Conservation (phyloP, 2,888 invertebrate species). For the Orthosia gracilis region DNA sequence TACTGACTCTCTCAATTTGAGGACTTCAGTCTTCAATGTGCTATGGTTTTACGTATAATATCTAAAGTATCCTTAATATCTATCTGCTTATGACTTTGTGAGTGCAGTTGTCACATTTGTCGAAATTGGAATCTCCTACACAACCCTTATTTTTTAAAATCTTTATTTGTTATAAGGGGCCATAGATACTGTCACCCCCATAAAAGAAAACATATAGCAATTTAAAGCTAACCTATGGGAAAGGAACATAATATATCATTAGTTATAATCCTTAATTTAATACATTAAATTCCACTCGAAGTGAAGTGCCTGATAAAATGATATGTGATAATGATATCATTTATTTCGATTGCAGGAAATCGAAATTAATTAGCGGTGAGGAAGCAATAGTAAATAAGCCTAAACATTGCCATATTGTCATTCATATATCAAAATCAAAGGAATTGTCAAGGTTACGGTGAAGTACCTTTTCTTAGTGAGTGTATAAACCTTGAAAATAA, state of each 20-base stretch:
- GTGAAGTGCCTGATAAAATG: slow-evolving; percentile 5
- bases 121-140: not conserved
- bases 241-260: too few species aligned
- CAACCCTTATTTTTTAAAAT: too few species aligned
- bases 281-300: slow-evolving; percentile 5
- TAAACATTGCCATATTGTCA: slow-evolving; percentile 8
- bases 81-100: not conserved
- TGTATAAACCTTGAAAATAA: not conserved
- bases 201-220: too few species aligned
- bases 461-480: not conserved
- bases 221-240: too few species aligned
- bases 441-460: slow-evolving; percentile 20
- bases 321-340: slow-evolving; percentile 32
- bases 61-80: not conserved
- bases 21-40: too few species aligned
- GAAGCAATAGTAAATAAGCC: slow-evolving; percentile 21
- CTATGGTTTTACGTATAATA: not conserved
- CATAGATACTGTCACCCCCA: too few species aligned
- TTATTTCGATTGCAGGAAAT: slow-evolving; percentile 33
- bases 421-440: not conserved
- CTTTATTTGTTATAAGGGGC: too few species aligned
- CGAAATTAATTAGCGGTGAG: slow-evolving; percentile 10
- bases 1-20: not conserved
- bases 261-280: too few species aligned
- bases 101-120: not conserved